Percentiles rank a stretch among this genome's conserved stretches.
Evolutionary conservation across 2,888 invertebrate genomes (phyloP).

Genomic region (Tetragonisca angustula): DNA sequence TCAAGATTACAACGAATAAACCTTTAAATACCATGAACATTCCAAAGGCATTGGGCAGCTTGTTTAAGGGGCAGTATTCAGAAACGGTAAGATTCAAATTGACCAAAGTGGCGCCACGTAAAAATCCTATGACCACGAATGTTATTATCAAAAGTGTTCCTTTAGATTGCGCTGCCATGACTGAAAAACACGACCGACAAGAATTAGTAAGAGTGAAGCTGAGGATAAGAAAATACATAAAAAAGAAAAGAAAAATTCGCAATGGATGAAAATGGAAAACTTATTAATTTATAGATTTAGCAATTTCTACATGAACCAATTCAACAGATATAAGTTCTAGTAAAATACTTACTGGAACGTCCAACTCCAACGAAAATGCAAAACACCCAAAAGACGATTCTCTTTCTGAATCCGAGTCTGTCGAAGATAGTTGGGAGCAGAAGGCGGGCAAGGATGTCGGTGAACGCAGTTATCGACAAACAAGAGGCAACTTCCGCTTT

Average conservation of each 20-base stretch:
- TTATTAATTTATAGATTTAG: no score
- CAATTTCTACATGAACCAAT: no score
- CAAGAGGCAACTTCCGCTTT: conserved; percentile 90
- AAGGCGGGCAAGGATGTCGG: conserved; percentile 90
- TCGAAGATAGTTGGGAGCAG: conserved; percentile 91
- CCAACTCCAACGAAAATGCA: conserved; percentile 89
- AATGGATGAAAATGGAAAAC: no score
- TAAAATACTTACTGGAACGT: conserved; percentile 88
- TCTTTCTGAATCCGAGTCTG: conserved; percentile 87
- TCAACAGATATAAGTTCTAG: neutral
- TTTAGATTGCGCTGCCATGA: conserved; percentile 90
- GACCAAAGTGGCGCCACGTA: conserved; percentile 91
- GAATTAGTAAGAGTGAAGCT: neutral
- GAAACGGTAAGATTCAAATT: conserved; percentile 92
- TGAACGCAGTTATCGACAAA: conserved; percentile 90
- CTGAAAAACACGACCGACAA: conserved; percentile 84
- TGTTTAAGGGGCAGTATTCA: conserved; percentile 90
- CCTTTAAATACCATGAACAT: conserved; percentile 92
- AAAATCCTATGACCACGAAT: conserved; percentile 91
- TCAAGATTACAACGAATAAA: conserved; percentile 88
- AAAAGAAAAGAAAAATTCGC: neutral
- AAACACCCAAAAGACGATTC: conserved; percentile 90
- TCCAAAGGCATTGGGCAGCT: conserved; percentile 91
- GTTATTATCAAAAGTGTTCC: conserved; percentile 89
- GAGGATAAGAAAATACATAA: neutral